Base-by-base conservation (phyloP, 2,888 invertebrate species). In the Plusia festucae region DNA sequence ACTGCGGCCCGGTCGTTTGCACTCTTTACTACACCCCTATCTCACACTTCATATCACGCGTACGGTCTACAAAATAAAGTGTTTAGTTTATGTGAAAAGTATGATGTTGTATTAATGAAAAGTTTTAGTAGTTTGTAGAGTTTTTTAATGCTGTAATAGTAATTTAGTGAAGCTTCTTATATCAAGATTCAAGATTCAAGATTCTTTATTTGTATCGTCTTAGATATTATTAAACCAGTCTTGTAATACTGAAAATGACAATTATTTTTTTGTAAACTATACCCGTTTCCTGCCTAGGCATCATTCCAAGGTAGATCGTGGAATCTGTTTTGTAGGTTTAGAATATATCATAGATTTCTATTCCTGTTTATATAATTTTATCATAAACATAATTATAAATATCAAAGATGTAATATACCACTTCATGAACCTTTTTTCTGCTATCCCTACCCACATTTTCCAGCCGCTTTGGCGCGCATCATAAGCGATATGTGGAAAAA, bases 1-100 rank as follows among this genome's bases (percentile, higher is more conserved):
- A 91, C 88, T 86, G 88, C 89, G 91, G 87, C 89, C 88, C 91
- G 90, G 85, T 93, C 94, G 93, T 94, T 94, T 92, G 93, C 93
- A 93, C 94, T 94, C 93, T 93, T 94, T 94, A 94, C 91, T 90
- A 88, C 91, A 90, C 90, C 92, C 92, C 90, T 88, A 90, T 91
- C 91, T 91, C 92, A 90, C 92, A 91, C 90, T 87, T 92, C 90
- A 90, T 90, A 85, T 88, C 83, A 88, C 87, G 89, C 40, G 86
- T 89, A 88, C 69, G 32, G 88, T 84, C 67, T 16, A 83, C 88
- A 89, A 77, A 86, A 79, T 60, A 73, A 66, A 66, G 30, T 70
- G 46, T 30, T 55, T 73, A 40, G 51, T 68, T 76, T 71, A 76
- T 60, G 24, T 15, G n/a, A 53, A 22, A 71, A 57, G 51, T 58